Evolutionary conservation across 2,113 vertebrate genomes (phyloP), one percentile per base, ranked within the genome.

Genomic region (Cygnus buccinator): DNA sequence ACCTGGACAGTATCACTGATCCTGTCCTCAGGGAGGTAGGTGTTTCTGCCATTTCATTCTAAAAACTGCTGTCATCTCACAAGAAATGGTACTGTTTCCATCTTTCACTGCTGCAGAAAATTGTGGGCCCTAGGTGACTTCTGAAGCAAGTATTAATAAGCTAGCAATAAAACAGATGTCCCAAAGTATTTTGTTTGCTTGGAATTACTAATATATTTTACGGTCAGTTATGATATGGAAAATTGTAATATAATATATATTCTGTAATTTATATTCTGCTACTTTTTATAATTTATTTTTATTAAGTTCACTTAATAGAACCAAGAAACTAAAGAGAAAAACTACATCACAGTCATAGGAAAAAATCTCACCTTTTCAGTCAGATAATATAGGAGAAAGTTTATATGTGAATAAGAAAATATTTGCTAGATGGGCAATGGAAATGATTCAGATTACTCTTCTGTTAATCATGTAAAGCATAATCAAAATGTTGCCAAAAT

Each of bases 11-110:
- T 94, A 98, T 99, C 98, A 97, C 98, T 70, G 99, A 99, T 97
- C 98, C 98, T 84, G 97, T 98, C 84, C 98, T 99, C 91, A 98
- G 99, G 97, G 99, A 99, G 99, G 99, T 99, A 98, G 95, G 98
- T 97, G 79, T 54, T 84, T 67, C 54, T 78, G 50, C 63, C 48
- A n/a, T 62, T 63, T 63, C 17, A 5, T 90, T 89, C 74, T 84
- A 68, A 68, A 86, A 78, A 13, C 39, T 84, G n/a, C 86, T 92
- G 71, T 83, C 86, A 71, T 83, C 63, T 89, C 81, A 83, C 44
- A 94, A 79, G 78, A 77, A 73, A 77, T 41, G 39, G 18, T 77
- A 31, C 31, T 79, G 84, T 85, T 71, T 65, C 48, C 48, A 19
- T 85, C 67, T 93, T 83, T 92, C 86, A 74, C 35, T 81, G 19